phyloP scores from a whole-genome alignment of 2,888 invertebrate species.

The Altica lythri region DNA sequence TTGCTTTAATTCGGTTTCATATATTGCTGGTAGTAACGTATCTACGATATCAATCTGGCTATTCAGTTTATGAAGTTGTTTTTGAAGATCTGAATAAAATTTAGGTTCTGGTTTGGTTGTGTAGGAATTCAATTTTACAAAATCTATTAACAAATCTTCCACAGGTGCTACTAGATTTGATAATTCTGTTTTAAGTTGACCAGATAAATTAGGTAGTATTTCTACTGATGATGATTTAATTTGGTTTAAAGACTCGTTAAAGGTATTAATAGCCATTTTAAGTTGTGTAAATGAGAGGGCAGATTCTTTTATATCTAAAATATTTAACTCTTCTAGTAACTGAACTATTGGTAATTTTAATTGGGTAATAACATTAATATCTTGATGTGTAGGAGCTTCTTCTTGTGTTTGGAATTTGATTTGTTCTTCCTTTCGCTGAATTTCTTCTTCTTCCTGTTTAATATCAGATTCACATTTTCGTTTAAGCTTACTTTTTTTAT shows the following conservation, averaged over 20 bases:
- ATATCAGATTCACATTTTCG: too few species aligned
- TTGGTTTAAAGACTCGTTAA: slow-evolving; percentile 49
- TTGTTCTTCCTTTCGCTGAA: too few species aligned
- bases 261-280: slow-evolving; percentile 55
- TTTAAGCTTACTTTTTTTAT: too few species aligned
- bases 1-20: slow-evolving; percentile 23
- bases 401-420: too few species aligned
- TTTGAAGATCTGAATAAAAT: slow-evolving; percentile 21
- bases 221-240: slow-evolving; percentile 47
- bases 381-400: slow-evolving; percentile 16
- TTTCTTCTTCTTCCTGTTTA: too few species aligned
- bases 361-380: slow-evolving; percentile 23
- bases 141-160: slow-evolving; percentile 41
- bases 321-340: slow-evolving; percentile 37
- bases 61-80: slow-evolving; percentile 24
- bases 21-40: slow-evolving; percentile 30
- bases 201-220: slow-evolving; percentile 16
- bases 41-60: slow-evolving; percentile 30
- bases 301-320: slow-evolving; percentile 31
- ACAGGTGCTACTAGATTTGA: slow-evolving; percentile 35
- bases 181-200: slow-evolving; percentile 14
- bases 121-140: slow-evolving; percentile 43
- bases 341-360: slow-evolving; percentile 37
- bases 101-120: slow-evolving; percentile 28
- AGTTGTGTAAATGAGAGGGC: slow-evolving; percentile 44